phyloP scores from a whole-genome alignment of 2,113 vertebrate genomes.

The Garra rufa region DNA sequence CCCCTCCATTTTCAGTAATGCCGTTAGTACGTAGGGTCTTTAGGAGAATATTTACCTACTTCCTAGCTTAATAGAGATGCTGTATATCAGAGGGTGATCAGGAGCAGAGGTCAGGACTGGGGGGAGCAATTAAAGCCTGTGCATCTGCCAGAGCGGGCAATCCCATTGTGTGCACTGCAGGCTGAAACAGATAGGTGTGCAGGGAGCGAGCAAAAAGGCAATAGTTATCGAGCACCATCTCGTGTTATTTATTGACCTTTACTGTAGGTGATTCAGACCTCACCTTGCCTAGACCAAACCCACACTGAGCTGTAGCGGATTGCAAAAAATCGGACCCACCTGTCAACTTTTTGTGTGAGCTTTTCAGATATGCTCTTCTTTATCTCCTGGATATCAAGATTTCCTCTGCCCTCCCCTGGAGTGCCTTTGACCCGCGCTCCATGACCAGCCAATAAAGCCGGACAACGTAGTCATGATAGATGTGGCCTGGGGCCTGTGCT shows the following conservation, averaged over 20 bases:
- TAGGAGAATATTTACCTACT: slow-evolving; percentile 83
- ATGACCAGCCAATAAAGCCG: slow-evolving; percentile 65
- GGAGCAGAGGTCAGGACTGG: slow-evolving; percentile 78
- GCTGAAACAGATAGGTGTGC: slow-evolving; percentile 66
- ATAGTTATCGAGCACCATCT: slow-evolving; percentile 61
- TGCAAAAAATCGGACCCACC: not conserved
- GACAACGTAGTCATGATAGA: slow-evolving; percentile 72
- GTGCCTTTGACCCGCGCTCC: slow-evolving; percentile 28
- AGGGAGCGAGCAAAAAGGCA: slow-evolving; percentile 57
- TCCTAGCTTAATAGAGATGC: slow-evolving; percentile 79
- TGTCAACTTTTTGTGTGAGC: not conserved
- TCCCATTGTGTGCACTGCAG: slow-evolving; percentile 65
- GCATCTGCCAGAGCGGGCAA: slow-evolving; percentile 68
- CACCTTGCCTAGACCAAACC: not conserved
- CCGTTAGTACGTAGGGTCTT: slow-evolving; percentile 74
- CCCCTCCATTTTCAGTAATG: slow-evolving; percentile 63
- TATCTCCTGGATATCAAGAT: slow-evolving; percentile 15
- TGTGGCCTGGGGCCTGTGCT: slow-evolving; percentile 69
- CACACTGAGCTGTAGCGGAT: not conserved
- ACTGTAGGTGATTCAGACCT: slow-evolving; percentile 34
- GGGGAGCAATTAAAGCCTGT: slow-evolving; percentile 79
- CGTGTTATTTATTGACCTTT: slow-evolving; percentile 67
- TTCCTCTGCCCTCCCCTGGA: not conserved
- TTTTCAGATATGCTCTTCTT: slow-evolving; percentile 1
- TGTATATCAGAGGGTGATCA: slow-evolving; percentile 77